Evolutionary conservation across 92 coral and sea anemone genomes (phyloP), one percentile per base, ranked within the genome.

Genomic region (Plumapathes pennacea): DNA sequence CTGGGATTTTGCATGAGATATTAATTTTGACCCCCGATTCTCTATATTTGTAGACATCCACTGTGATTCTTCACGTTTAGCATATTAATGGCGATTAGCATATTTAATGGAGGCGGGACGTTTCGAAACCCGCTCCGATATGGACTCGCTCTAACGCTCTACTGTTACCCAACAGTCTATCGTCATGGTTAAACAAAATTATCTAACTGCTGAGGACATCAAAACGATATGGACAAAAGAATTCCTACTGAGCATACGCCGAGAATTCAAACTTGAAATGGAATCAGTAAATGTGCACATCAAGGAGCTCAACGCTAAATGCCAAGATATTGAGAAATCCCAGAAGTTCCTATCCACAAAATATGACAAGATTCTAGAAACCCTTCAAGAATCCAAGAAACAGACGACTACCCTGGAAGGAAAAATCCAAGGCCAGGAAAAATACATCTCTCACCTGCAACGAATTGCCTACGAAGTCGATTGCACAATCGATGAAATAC

Each of bases 401-500:
- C 17, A 43, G 17, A 20, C 22, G 49, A 43, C 17, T 25, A 43
- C 17, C 17, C 22, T 13, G 17, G 49, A 43, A 43, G 49, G 49
- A 20, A 43, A 25, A 43, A 43, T 43, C 10, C 17, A 43, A 15
- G 49, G 22, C 22, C 17, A 14, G 2, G 15, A 43, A 9, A 13
- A n/a, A 25, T 20, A 6, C 49, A 43, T 43, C 22, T 43, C 49
- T 10, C 23, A 10, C 49, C 22, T 20, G 22, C 49, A 43, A 14
- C 17, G 22, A 15, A 20, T 15, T 43, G 7, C 22, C 24, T 54
- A 54, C 37, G 42, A 25, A 36, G 44, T 54, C 40, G 70, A 62
- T 29, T 47, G 57, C 27, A 11, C 57, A 13, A 32, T 46, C 11
- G 60, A 62, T 49, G 70, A 62, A 23, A 44, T 34, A 3, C 70